Percentiles rank a stretch among this genome's conserved stretches.
Conservation (phyloP, 2,888 invertebrate species). For the Ochropleura leucogaster region DNA sequence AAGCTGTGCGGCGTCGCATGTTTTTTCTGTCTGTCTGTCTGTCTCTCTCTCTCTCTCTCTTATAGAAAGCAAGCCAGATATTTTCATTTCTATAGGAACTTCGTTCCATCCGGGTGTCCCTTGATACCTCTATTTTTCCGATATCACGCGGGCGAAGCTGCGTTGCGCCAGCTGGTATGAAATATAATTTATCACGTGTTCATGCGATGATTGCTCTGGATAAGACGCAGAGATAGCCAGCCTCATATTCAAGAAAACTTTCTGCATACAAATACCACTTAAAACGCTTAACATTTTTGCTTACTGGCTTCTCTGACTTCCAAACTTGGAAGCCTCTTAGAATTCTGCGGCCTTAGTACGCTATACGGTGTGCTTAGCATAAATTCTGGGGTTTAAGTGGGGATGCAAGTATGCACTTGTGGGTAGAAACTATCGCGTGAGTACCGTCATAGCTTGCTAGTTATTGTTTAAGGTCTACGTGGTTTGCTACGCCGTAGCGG, state of each 20-base stretch:
- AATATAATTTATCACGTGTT: background rate
- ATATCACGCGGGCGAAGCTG: too few species aligned
- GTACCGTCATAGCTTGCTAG: constrained; percentile 2
- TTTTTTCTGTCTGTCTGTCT: too few species aligned
- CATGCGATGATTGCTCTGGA: background rate
- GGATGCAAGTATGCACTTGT: constrained; percentile 31
- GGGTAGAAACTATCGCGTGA: constrained; percentile 12
- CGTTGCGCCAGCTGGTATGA: too few species aligned
- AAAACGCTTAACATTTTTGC: background rate
- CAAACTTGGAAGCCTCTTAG: constrained; percentile 20
- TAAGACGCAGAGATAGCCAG: background rate
- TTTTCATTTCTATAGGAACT: too few species aligned
- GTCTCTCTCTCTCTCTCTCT: too few species aligned
- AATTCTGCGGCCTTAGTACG: constrained; percentile 24
- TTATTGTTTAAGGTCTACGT: constrained; percentile 6
- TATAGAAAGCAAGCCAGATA: too few species aligned
- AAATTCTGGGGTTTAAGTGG: constrained; percentile 29
- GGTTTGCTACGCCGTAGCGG: constrained; percentile 34
- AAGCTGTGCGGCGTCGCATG: too few species aligned
- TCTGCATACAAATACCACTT: background rate
- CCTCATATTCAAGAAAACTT: background rate
- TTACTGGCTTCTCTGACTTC: background rate
- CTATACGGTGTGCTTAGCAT: constrained; percentile 31
- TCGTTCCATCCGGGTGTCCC: too few species aligned
- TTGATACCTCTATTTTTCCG: too few species aligned